Percentiles rank a stretch among this genome's conserved stretches.
Evolutionary conservation across 1,140 invertebrate genomes (phyloP).

Genomic region (Bombus cullumanus): DNA sequence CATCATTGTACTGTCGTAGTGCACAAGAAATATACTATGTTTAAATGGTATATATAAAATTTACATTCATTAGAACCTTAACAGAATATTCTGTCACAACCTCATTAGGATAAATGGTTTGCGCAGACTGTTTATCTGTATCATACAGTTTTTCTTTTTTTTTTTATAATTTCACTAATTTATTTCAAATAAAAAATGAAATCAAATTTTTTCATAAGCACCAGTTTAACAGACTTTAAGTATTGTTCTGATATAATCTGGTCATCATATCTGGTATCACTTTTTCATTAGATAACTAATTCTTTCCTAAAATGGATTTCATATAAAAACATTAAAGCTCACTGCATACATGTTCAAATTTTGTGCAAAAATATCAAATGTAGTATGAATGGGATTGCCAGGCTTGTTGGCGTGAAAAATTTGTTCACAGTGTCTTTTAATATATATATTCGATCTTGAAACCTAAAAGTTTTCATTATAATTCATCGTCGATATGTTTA

Average conservation of each 20-base stretch:
- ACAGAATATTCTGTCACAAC: slow-evolving; percentile 57
- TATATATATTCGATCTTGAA: slow-evolving; percentile 54
- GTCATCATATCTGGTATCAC: slow-evolving; percentile 10
- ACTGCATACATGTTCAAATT: slow-evolving; percentile 43
- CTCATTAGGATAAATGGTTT: slow-evolving; percentile 51
- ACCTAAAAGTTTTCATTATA: slow-evolving; percentile 64
- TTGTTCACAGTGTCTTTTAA: slow-evolving; percentile 26
- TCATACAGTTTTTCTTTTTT: slow-evolving; percentile 36
- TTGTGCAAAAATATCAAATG: slow-evolving; percentile 66
- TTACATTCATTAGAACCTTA: slow-evolving; percentile 54
- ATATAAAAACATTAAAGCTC: slow-evolving; percentile 49
- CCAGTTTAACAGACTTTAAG: slow-evolving; percentile 35
- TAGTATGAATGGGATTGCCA: slow-evolving; percentile 46
- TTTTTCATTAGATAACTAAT: slow-evolving; percentile 43
- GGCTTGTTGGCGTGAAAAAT: slow-evolving; percentile 33
- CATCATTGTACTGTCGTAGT: slow-evolving; percentile 31
- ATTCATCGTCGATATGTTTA: slow-evolving; percentile 70
- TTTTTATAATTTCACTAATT: neutral
- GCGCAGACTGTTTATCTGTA: slow-evolving; percentile 19
- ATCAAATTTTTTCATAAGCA: slow-evolving; percentile 56
- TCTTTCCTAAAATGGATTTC: slow-evolving; percentile 36
- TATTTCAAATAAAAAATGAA: slow-evolving; percentile 38
- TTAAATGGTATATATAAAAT: slow-evolving; percentile 55
- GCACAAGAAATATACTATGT: slow-evolving; percentile 52
- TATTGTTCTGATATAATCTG: neutral